A percentile compares a stretch with the other conserved stretches of the same genome.
These are phyloP conservation scores for Drosophila rubida DNA, from an alignment of 2,888 invertebrate genomes.

Conservation along the genomic window DNA sequence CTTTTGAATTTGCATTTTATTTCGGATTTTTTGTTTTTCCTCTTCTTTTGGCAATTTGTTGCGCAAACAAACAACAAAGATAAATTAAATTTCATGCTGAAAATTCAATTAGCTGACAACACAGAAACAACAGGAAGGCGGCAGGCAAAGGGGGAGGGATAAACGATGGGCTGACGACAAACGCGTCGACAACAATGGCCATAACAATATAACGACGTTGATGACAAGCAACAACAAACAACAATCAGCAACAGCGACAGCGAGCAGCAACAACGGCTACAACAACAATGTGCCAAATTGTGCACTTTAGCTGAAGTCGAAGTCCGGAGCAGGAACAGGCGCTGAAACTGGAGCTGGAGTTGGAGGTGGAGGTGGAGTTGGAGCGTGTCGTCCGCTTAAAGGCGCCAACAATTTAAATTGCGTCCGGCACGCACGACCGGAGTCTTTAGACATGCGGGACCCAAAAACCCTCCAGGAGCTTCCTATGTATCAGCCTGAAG, in stretches of 20 bases:
- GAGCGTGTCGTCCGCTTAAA: constrained; percentile 45
- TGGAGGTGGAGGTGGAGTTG: background rate
- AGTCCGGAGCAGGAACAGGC: constrained; percentile 25
- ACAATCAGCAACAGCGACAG: constrained; percentile 5
- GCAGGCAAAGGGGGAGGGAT: constrained; percentile 24
- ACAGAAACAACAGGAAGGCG: constrained; percentile 50
- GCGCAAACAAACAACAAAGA: constrained; percentile 75
- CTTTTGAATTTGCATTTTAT: constrained; percentile 46
- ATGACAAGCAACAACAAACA: constrained; percentile 63
- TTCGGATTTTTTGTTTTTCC: constrained; percentile 13
- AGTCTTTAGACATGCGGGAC: constrained; percentile 29
- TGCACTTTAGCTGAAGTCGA: constrained; percentile 62
- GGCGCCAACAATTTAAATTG: constrained; percentile 67
- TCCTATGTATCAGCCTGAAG: constrained; percentile 40
- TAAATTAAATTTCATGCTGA: constrained; percentile 80
- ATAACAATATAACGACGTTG: constrained; percentile 79
- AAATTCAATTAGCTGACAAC: constrained; percentile 81
- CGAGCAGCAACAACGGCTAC: constrained; percentile 1
- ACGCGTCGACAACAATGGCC: constrained; percentile 59
- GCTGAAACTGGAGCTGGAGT: background rate
- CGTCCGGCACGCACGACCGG: constrained; percentile 66
- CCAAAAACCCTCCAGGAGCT: constrained; percentile 31
- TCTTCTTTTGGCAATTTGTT: constrained; percentile 57
- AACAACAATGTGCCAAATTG: constrained; percentile 68
- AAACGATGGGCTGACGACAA: constrained; percentile 34